Evolutionary conservation across 2,797 vertebrate genomes (phyloP).

Genomic region (Bryconaethiops microstoma): DNA sequence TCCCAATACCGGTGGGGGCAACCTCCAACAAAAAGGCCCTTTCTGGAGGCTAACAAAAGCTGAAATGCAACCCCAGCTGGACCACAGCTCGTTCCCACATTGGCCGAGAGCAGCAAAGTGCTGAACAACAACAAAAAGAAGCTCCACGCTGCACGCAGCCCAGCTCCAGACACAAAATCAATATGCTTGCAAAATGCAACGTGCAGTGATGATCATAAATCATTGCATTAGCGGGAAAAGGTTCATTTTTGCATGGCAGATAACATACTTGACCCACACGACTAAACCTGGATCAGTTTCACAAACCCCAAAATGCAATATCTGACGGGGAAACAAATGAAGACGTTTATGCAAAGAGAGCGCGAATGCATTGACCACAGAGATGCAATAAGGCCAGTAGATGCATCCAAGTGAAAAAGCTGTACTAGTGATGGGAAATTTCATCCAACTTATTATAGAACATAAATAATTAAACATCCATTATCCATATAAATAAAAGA

Average conservation of each 20-base stretch:
- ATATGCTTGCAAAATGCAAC: background rate
- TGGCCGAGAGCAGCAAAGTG: constrained; percentile 55
- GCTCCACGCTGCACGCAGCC: background rate
- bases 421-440: background rate
- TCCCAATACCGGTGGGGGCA: constrained; percentile 58
- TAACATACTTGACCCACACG: background rate
- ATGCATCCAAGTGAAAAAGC: background rate
- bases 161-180: constrained; percentile 1
- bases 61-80: constrained; percentile 81
- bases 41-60: constrained; percentile 81
- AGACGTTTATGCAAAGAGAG: constrained; percentile 32
- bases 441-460: background rate
- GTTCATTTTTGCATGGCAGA: background rate
- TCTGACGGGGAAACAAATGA: constrained; percentile 53
- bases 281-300: background rate
- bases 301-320: background rate
- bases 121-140: constrained; percentile 10
- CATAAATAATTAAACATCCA: too few relatives aligned
- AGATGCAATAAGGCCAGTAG: background rate
- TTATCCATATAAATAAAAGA: too few relatives aligned
- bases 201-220: background rate
- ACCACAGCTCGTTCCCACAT: constrained; percentile 76
- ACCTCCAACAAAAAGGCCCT: constrained; percentile 81
- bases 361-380: too few relatives aligned
- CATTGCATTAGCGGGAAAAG: background rate